phyloP scores from a whole-genome alignment of 64 coral and sea anemone genomes.

The Dendronephthya gigantea region DNA sequence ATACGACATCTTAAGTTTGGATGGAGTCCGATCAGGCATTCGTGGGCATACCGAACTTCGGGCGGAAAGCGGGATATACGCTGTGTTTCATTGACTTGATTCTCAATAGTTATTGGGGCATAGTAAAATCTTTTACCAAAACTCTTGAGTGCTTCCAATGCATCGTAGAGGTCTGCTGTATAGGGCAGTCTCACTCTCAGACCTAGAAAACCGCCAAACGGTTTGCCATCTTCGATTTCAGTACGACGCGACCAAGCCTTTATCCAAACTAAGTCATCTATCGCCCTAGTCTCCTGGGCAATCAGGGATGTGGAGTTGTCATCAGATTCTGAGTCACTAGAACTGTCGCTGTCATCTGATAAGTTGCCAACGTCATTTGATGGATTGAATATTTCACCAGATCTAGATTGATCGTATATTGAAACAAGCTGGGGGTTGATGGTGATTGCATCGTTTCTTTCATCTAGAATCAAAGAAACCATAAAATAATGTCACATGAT shows the following conservation, averaged over 20 bases:
- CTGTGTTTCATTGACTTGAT: not conserved
- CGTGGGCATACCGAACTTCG: not conserved
- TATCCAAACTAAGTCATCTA: not conserved
- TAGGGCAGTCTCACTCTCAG: not conserved
- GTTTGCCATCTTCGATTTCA: not conserved
- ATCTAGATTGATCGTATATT: not conserved
- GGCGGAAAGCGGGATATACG: not conserved
- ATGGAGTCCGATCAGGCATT: constrained; percentile 8
- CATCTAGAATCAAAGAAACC: not conserved
- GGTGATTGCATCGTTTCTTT: not conserved
- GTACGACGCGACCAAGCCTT: not conserved
- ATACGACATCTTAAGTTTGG: not conserved
- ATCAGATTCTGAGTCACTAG: not conserved
- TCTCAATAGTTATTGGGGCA: not conserved
- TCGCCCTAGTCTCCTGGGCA: not conserved
- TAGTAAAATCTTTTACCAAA: constrained; percentile 9
- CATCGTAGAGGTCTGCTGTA: not conserved
- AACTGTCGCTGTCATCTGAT: not conserved
- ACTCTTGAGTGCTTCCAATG: not conserved
- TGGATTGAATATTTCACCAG: not conserved
- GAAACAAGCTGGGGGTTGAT: too few relatives aligned
- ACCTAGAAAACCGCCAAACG: not conserved
- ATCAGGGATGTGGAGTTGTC: not conserved
- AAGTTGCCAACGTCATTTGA: not conserved
- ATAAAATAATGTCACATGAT: not conserved